Evolutionary conservation across 1,140 invertebrate species (phyloP).

Genomic region (Acromyrmex echinatior): DNA sequence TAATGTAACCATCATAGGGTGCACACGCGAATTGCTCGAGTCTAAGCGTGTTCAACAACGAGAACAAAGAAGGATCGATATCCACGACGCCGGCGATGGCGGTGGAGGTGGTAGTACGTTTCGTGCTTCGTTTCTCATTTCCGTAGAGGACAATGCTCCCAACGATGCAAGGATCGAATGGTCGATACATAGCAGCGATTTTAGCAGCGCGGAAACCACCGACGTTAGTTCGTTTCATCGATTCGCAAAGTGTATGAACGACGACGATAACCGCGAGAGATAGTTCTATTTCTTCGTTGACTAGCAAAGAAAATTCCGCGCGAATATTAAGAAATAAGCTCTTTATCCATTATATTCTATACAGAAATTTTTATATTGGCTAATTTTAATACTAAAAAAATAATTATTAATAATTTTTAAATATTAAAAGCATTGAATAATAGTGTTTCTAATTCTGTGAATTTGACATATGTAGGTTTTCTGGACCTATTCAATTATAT

Average conservation of each 20-base stretch:
- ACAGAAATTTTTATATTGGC: too few species aligned
- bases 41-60: constrained; percentile 42
- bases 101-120: constrained; percentile 55
- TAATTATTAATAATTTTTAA: too few species aligned
- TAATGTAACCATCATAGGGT: constrained; percentile 11
- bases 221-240: constrained; percentile 57
- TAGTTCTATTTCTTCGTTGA: background rate
- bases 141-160: constrained; percentile 72
- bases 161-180: constrained; percentile 67
- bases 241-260: constrained; percentile 41
- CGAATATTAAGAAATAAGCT: background rate
- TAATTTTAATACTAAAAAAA: too few species aligned
- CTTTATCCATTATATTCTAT: too few species aligned
- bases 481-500: too few species aligned
- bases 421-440: too few species aligned
- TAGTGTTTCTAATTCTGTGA: too few species aligned
- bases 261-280: constrained; percentile 21
- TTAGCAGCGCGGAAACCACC: constrained; percentile 35
- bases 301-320: background rate
- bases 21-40: constrained; percentile 29
- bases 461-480: too few species aligned
- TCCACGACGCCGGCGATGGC: background rate
- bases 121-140: constrained; percentile 75
- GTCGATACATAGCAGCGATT: constrained; percentile 61
- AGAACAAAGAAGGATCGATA: constrained; percentile 69